Percentiles rank a stretch among this genome's conserved stretches.
phyloP scores from a whole-genome alignment of 2,888 invertebrate species.

The Mythimna impura region DNA sequence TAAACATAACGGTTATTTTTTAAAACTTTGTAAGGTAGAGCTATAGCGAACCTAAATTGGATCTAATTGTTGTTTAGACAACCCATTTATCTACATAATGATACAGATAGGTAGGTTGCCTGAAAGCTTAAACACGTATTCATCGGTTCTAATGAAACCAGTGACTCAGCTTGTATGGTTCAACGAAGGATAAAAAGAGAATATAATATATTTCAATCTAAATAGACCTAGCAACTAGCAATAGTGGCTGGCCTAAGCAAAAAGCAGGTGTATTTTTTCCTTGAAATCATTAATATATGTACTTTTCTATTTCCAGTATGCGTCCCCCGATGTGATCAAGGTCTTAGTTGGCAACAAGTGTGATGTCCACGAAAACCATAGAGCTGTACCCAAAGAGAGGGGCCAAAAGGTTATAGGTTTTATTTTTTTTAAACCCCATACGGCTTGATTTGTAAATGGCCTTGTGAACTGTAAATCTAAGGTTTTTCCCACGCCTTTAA shows the following conservation, averaged over 20 bases:
- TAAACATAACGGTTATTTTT: background rate
- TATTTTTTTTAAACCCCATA: background rate
- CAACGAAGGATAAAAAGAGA: conserved; percentile 4
- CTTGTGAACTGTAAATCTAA: background rate
- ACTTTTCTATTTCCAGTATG: conserved; percentile 91
- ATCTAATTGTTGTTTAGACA: background rate
- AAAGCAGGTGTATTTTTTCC: background rate
- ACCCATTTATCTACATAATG: background rate
- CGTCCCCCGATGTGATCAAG: conserved; percentile 96
- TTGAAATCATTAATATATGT: conserved; percentile 8
- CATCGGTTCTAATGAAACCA: conserved; percentile 14
- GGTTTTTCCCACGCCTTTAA: conserved; percentile 5
- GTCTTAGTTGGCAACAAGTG: conserved; percentile 96
- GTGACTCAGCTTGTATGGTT: conserved; percentile 28
- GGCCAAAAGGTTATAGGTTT: conserved; percentile 93
- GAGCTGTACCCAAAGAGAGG: conserved; percentile 94
- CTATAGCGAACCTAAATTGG: background rate
- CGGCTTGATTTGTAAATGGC: background rate
- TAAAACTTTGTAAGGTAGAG: background rate
- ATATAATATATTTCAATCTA: conserved; percentile 3
- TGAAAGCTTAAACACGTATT: conserved; percentile 11
- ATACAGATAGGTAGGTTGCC: background rate
- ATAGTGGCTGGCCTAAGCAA: background rate
- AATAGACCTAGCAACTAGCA: conserved; percentile 9
- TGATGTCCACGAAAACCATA: conserved; percentile 93